phyloP scores from a whole-genome alignment of 1,140 invertebrate species.

The Drosophila nigromelanica region DNA sequence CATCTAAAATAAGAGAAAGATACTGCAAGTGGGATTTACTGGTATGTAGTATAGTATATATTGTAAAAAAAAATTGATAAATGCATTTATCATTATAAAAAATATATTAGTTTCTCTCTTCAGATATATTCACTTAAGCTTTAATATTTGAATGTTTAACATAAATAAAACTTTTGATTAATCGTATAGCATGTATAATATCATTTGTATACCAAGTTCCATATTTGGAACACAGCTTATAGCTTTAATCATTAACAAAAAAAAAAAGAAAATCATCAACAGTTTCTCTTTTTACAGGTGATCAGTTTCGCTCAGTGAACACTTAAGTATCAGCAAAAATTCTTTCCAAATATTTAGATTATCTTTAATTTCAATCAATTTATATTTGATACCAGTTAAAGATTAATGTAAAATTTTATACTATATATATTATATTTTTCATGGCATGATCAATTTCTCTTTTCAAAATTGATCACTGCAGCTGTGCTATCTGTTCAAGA shows the following conservation, averaged over 20 bases:
- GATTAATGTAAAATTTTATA: background rate
- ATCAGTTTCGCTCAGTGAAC: background rate
- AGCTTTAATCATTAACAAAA: too few species aligned
- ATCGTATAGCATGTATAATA: too few species aligned
- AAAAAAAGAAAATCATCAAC: too few species aligned
- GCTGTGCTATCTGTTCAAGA: slow-evolving; percentile 6
- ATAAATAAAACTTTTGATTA: too few species aligned
- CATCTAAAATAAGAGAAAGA: background rate
- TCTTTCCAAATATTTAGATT: background rate
- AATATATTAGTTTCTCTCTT: background rate
- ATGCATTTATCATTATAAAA: background rate
- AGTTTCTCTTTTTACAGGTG: background rate
- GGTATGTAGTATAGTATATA: too few species aligned
- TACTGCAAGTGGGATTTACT: background rate
- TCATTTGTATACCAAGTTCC: too few species aligned
- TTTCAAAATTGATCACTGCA: background rate
- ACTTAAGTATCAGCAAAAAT: background rate
- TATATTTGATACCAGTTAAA: background rate
- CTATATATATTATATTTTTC: too few species aligned
- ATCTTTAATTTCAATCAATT: too few species aligned
- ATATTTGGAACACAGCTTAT: too few species aligned
- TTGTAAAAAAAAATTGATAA: too few species aligned
- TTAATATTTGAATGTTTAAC: too few species aligned
- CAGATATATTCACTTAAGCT: too few species aligned
- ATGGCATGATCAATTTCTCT: background rate